Base-by-base conservation (phyloP, 2,113 vertebrate genomes). In the Trachemys scripta region DNA sequence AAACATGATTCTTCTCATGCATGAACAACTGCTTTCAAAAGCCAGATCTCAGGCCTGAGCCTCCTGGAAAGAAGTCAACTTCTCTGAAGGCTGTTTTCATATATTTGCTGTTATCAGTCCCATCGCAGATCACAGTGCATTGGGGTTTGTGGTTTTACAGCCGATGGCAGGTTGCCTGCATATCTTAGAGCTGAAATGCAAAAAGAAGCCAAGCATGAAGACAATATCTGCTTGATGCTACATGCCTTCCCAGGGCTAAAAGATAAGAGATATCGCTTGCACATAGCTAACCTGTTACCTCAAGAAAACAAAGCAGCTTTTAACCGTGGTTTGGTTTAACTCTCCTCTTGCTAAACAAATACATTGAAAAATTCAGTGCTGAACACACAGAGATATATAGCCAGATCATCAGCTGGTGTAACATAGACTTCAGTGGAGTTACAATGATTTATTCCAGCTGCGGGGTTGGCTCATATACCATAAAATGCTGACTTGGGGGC, bases 231-330 rank as follows among this genome's bases (percentile, higher is more conserved):
- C 97, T 97, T 98, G 97, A 97, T 3, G 83, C 94, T 97, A 97
- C 95, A 96, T 97, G 97, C 96, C 95, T 97, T 98, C 97, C 94
- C 89, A 96, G 91, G 92, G 83, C 94, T 97, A 95, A 97, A 97
- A 97, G 97, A 98, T 97, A 97, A 97, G 95, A 97, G 90, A 96
- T 93, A 95, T 78, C 95, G 92, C 94, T 96, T 96, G 94, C 76
- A 97, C 90, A 95, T 96, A 96, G 93, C 90, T 97, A 97, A 97
- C 95, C 96, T 97, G 95, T 96, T 98, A 94, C 94, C 89, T 95
- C 95, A 96, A 90, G 90, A 96, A 94, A 97, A 95, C 87, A 97
- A 96, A 96, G 54, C 88, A 91, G 88, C 88, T 95, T 97, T 95
- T 88, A 94, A 93, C 93, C 54, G 20, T 93, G 88, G 9, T 53